Percentiles rank a stretch among this genome's conserved stretches.
Conservation (phyloP, 2,113 vertebrate genomes). For the Casuarius casuarius region DNA sequence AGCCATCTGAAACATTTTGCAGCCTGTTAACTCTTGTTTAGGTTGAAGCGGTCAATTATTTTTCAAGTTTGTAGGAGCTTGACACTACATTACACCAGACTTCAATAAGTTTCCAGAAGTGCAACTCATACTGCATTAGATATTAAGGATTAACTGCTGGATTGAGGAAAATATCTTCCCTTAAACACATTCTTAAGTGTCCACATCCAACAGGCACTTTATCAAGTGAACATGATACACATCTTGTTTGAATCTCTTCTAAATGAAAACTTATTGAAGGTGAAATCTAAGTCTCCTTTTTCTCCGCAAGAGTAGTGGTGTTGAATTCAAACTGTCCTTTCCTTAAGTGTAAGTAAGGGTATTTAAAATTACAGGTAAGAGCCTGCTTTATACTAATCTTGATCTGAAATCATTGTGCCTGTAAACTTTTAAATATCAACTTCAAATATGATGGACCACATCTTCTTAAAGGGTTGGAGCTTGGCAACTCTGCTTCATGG, state of each 20-base stretch:
- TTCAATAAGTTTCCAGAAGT: background rate
- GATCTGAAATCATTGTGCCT: background rate
- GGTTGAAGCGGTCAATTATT: background rate
- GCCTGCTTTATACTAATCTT: background rate
- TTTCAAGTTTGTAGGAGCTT: background rate
- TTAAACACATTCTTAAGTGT: background rate
- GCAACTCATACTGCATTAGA: background rate
- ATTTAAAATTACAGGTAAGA: background rate
- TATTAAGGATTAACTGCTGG: background rate
- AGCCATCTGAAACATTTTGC: background rate
- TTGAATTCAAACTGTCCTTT: background rate
- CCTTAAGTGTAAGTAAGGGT: background rate
- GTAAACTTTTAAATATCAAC: background rate
- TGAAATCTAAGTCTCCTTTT: background rate
- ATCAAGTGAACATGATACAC: background rate
- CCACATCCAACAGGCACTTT: background rate
- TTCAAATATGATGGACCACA: background rate
- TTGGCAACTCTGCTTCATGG: background rate
- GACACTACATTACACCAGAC: fast-evolving
- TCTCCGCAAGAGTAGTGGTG: background rate
- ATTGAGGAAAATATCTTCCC: background rate
- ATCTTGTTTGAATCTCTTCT: background rate
- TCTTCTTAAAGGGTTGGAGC: background rate
- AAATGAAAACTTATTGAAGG: background rate
- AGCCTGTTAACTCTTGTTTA: background rate